A percentile compares a stretch with the other conserved stretches of the same genome.
These are phyloP conservation scores for human DNA, from an alignment of 2,113 vertebrate species.

Conservation along the genomic window GRCh38 chr16:47869001-47869500, in stretches of 20 bases:
- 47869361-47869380: too few species aligned
- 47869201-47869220: background rate
- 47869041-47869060: background rate
- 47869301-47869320: background rate
- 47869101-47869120: background rate
- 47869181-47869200: background rate
- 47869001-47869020: background rate
- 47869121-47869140: background rate
- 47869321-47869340: background rate
- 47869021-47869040: background rate
- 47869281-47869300: background rate
- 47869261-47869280: background rate
- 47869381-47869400: background rate
- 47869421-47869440: background rate
- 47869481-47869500: too few species aligned
- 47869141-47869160: background rate
- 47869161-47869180: background rate
- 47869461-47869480: too few species aligned
- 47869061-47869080: background rate
- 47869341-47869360: background rate
- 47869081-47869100: background rate
- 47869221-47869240: background rate
- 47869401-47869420: accelerated
- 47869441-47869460: background rate
- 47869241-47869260: background rate